These are phyloP conservation scores for Thecocarcelia acutangulata DNA, from an alignment of 2,888 invertebrate species.

Conservation along the genomic window DNA sequence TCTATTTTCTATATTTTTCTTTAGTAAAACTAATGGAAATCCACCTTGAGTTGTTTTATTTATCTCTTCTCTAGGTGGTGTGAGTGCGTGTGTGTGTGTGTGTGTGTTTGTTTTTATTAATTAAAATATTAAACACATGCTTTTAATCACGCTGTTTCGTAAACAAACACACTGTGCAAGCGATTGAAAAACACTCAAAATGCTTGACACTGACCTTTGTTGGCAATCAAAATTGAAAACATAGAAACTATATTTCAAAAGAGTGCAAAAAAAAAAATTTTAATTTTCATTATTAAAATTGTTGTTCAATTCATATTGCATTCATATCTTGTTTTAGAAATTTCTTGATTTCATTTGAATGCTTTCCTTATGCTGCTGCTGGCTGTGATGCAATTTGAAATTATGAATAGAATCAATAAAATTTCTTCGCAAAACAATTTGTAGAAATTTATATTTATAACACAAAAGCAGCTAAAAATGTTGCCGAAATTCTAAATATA, in stretches of 20 bases:
- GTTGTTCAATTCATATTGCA: neutral
- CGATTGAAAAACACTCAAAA: conserved; percentile 35
- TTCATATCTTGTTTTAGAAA: neutral
- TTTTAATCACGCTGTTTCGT: conserved; percentile 53
- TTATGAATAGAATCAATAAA: conserved; percentile 38
- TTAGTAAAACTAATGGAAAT: conserved; percentile 35
- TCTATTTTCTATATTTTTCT: conserved; percentile 8
- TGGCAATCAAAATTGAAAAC: conserved; percentile 41
- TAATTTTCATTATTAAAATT: neutral
- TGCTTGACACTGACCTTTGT: conserved; percentile 62
- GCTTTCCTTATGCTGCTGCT: neutral
- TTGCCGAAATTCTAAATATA: neutral
- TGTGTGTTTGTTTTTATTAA: conserved; percentile 33
- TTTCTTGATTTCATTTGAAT: neutral
- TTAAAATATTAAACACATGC: conserved; percentile 65
- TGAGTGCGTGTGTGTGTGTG: neutral
- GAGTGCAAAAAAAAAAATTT: neutral
- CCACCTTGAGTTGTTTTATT: conserved; percentile 42
- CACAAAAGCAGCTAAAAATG: neutral
- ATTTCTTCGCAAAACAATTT: conserved; percentile 5
- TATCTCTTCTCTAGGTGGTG: neutral
- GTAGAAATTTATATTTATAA: neutral
- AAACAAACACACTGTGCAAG: neutral
- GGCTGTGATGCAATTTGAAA: conserved; percentile 7
- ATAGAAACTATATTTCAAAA: neutral